A percentile compares a stretch with the other conserved stretches of the same genome.
Evolutionary conservation across 2,888 invertebrate genomes (phyloP).

Genomic region (Meiosimyza decipiens): DNA sequence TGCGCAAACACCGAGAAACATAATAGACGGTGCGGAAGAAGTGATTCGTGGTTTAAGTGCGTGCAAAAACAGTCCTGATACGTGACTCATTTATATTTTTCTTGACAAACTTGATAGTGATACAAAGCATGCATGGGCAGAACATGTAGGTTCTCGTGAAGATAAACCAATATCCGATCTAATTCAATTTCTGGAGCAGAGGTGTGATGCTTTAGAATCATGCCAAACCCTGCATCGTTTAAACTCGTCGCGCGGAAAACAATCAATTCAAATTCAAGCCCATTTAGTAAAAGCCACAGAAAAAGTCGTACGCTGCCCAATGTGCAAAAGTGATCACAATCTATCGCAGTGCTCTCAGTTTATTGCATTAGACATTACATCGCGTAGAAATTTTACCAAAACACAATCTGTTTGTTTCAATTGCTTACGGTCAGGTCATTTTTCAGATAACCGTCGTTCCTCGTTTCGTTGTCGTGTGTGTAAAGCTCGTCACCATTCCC

Average conservation of each 20-base stretch:
- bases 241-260: background rate
- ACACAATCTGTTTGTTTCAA: constrained; percentile 18
- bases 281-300: too few species aligned
- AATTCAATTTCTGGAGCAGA: background rate
- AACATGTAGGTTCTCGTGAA: background rate
- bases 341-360: constrained; percentile 21
- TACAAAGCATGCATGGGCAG: background rate
- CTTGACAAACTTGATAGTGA: background rate
- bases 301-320: background rate
- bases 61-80: constrained; percentile 19
- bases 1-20: constrained; percentile 13
- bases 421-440: constrained; percentile 23
- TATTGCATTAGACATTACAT: background rate
- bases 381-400: constrained; percentile 14
- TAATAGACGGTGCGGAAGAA: constrained; percentile 28
- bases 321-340: constrained; percentile 2
- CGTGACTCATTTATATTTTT: constrained; percentile 20
- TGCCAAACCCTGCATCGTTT: background rate
- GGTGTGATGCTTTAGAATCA: background rate
- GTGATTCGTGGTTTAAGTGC: constrained; percentile 23
- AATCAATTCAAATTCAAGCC: too few species aligned
- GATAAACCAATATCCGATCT: background rate
- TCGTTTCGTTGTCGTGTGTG: constrained; percentile 5
- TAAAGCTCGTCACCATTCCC: constrained; percentile 13
- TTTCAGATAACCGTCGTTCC: background rate